A percentile compares a stretch with the other conserved stretches of the same genome.
phyloP scores from a whole-genome alignment of 2,797 vertebrate species.

The Clarias platycephalus region DNA sequence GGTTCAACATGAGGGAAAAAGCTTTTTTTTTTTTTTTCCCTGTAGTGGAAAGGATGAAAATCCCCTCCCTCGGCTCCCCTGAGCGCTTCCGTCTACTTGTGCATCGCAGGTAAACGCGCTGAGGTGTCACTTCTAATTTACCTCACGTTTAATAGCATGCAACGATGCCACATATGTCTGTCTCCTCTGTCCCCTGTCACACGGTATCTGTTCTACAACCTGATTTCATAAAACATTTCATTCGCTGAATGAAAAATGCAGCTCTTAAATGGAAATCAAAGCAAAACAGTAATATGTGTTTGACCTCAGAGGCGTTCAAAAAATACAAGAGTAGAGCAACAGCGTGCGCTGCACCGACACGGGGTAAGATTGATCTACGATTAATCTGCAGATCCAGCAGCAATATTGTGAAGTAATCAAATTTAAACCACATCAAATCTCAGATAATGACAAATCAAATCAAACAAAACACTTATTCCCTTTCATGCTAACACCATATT shows the following conservation, averaged over 20 bases:
- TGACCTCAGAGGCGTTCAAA: constrained; percentile 18
- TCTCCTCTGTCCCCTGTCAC: constrained; percentile 49
- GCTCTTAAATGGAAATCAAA: constrained; percentile 37
- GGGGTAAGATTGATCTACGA: neutral
- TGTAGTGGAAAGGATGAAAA: constrained; percentile 27
- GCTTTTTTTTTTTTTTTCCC: neutral
- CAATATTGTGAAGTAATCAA: neutral
- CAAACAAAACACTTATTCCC: no score
- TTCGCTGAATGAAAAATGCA: constrained; percentile 21
- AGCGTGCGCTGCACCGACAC: neutral
- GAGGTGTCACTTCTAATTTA: constrained; percentile 59
- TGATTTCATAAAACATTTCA: constrained; percentile 17
- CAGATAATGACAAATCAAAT: neutral
- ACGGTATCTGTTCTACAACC: constrained; percentile 31
- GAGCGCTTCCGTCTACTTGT: constrained; percentile 37
- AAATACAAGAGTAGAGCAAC: neutral
- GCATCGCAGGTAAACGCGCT: constrained; percentile 48
- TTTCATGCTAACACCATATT: neutral
- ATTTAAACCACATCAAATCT: constrained; percentile 1
- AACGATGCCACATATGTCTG: constrained; percentile 49
- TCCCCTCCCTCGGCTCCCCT: constrained; percentile 23
- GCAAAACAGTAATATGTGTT: constrained; percentile 42
- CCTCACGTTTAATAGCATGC: constrained; percentile 50
- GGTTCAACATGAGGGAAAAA: constrained; percentile 16
- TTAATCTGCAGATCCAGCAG: neutral